These are phyloP conservation scores for Lota lota DNA, from an alignment of 2,113 vertebrate genomes.

Conservation along the genomic window DNA sequence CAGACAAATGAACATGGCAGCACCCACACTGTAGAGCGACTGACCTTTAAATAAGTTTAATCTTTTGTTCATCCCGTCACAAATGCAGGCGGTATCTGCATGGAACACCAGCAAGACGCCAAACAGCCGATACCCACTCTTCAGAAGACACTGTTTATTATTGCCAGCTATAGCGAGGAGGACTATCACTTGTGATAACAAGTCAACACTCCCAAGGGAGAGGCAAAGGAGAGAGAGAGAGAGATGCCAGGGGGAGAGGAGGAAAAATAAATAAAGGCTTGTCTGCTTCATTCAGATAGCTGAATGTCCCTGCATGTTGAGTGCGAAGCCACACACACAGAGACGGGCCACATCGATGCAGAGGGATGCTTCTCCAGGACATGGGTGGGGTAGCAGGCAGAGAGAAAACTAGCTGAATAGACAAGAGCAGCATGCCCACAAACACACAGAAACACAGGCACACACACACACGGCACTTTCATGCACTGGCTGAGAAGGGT, in stretches of 20 bases:
- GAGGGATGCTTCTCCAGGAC: background rate
- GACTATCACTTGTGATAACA: conserved; percentile 51
- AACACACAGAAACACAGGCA: no score
- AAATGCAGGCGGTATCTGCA: conserved; percentile 63
- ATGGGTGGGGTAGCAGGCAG: background rate
- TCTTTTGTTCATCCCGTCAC: conserved; percentile 66
- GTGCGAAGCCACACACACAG: no score
- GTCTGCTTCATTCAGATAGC: no score
- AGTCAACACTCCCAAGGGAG: conserved; percentile 38
- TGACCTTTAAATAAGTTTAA: conserved; percentile 61
- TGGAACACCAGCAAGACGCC: conserved; percentile 56
- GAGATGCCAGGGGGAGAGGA: conserved; percentile 17
- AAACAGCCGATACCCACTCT: conserved; percentile 44
- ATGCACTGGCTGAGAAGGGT: conserved; percentile 1
- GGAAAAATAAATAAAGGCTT: conserved; percentile 1
- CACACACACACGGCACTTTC: no score
- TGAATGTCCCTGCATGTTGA: no score
- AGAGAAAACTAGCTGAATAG: conserved; percentile 4
- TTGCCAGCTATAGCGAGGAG: conserved; percentile 44
- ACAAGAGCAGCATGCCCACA: background rate
- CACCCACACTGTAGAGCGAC: conserved; percentile 9
- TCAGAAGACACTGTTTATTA: conserved; percentile 53
- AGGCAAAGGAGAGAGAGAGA: conserved; percentile 17
- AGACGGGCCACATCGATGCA: no score
- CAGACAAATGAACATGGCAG: no score